These are phyloP conservation scores for Spea bombifrons DNA, from an alignment of 2,113 vertebrate genomes.

Conservation along the genomic window DNA sequence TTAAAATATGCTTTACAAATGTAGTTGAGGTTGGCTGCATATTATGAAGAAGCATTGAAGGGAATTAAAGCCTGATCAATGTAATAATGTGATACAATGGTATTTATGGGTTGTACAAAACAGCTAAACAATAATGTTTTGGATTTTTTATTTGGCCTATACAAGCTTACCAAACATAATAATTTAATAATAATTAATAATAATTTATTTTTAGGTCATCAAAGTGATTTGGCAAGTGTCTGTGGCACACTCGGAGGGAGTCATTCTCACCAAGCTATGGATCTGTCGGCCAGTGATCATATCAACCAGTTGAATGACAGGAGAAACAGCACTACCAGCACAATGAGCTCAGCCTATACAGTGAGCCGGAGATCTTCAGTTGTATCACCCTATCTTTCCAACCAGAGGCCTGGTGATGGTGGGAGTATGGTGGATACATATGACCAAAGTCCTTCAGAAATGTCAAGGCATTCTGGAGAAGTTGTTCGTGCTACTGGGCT, in stretches of 20 bases:
- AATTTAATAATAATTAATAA: neutral
- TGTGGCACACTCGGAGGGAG: constrained; percentile 63
- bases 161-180: too few species aligned
- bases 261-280: constrained; percentile 73
- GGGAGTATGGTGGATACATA: constrained; percentile 60
- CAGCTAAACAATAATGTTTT: too few species aligned
- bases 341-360: constrained; percentile 88
- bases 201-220: constrained; percentile 51
- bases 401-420: constrained; percentile 72
- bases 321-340: constrained; percentile 87
- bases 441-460: constrained; percentile 70
- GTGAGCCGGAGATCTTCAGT: constrained; percentile 89
- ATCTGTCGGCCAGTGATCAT: constrained; percentile 68
- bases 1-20: too few species aligned
- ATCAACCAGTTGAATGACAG: constrained; percentile 66
- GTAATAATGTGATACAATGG: too few species aligned
- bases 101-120: too few species aligned
- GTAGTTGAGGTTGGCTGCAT: too few species aligned
- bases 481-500: constrained; percentile 60
- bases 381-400: constrained; percentile 78
- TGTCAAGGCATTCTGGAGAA: constrained; percentile 61
- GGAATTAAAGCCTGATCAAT: too few species aligned
- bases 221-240: constrained; percentile 64
- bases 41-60: too few species aligned
- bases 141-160: too few species aligned